Percentiles rank a stretch among this genome's conserved stretches.
Evolutionary conservation across 2,113 vertebrate genomes (phyloP).

Genomic region (Scartelaos histophorus): DNA sequence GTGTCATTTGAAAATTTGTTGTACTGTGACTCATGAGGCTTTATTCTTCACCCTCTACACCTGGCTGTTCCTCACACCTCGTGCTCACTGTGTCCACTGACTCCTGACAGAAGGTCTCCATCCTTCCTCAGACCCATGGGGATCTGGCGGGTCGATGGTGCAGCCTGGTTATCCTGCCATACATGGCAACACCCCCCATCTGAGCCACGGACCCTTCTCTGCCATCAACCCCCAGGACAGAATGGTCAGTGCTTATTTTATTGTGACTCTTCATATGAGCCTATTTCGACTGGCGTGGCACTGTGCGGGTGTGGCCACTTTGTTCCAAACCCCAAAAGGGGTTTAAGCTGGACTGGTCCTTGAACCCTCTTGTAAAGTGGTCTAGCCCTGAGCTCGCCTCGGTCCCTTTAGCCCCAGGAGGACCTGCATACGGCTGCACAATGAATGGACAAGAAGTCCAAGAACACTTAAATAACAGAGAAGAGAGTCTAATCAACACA

Average conservation of each 20-base stretch:
- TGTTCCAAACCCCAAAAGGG: neutral
- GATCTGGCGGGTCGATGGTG: conserved; percentile 80
- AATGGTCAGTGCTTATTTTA: conserved; percentile 78
- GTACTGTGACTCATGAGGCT: conserved; percentile 64
- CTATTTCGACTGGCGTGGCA: neutral
- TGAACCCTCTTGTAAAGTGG: neutral
- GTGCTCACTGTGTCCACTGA: conserved; percentile 27
- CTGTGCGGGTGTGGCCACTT: neutral
- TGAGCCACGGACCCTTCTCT: conserved; percentile 81
- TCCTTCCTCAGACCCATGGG: conserved; percentile 85
- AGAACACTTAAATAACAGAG: neutral
- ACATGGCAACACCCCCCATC: conserved; percentile 84
- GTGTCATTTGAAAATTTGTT: conserved; percentile 58
- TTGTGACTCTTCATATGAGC: conserved; percentile 5
- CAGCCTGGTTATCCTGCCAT: conserved; percentile 87
- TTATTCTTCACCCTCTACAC: conserved; percentile 60
- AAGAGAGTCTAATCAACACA: neutral
- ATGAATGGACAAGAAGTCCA: neutral
- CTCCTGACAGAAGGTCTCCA: conserved; percentile 73
- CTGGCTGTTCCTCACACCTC: conserved; percentile 41
- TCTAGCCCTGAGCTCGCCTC: neutral
- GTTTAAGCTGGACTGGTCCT: neutral
- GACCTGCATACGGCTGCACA: neutral
- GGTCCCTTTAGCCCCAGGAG: neutral
- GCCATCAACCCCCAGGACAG: conserved; percentile 90